Percentiles rank a stretch among this genome's conserved stretches.
Conservation (phyloP, 2,113 vertebrate genomes). For the Perca fluviatilis region DNA sequence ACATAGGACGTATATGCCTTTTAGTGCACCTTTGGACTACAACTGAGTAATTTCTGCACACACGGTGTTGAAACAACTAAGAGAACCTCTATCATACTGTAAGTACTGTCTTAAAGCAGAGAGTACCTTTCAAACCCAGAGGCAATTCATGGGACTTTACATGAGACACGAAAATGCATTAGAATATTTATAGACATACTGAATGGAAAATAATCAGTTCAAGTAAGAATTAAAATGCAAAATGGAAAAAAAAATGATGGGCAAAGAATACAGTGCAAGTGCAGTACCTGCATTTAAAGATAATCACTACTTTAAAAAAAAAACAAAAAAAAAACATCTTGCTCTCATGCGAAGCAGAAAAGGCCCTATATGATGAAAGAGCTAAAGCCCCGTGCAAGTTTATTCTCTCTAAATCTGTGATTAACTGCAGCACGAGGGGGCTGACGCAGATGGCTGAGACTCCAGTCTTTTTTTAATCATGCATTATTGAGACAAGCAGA, state of each 20-base stretch:
- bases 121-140: constrained; percentile 9
- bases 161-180: constrained; percentile 6
- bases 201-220: constrained; percentile 12
- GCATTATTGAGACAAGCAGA: constrained; percentile 59
- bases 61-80: neutral
- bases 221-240: neutral
- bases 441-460: constrained; percentile 47
- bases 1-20: neutral
- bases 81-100: constrained; percentile 26
- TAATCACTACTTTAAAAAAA: neutral
- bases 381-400: constrained; percentile 16
- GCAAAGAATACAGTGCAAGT: neutral
- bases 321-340: neutral
- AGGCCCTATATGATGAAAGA: constrained; percentile 11
- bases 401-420: constrained; percentile 56
- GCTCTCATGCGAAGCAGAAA: constrained; percentile 12
- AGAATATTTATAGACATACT: neutral
- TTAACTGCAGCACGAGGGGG: constrained; percentile 40
- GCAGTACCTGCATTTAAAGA: neutral
- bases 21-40: constrained; percentile 1
- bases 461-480: constrained; percentile 54
- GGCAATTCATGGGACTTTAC: constrained; percentile 4
- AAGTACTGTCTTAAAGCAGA: neutral
- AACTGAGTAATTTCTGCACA: neutral
- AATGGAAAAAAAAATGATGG: neutral